Base-by-base conservation (phyloP, 2,797 vertebrate genomes). In the Fistularia tabacaria region DNA sequence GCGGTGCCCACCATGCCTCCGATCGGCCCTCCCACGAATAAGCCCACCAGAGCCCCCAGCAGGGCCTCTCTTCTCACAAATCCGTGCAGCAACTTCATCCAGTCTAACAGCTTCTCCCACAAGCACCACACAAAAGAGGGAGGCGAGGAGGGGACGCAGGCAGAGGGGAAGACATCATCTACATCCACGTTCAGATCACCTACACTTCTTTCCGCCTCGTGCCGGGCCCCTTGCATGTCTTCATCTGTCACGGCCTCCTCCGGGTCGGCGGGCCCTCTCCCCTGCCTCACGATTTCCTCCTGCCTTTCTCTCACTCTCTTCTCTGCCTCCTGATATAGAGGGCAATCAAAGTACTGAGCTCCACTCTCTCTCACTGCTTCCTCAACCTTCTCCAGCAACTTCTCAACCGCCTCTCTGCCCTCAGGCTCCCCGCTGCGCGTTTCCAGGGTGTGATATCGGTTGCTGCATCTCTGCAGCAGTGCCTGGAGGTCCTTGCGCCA, bases 1-100 rank as follows among this genome's bases (percentile, higher is more conserved):
- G 90, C 85, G 66, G 90, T 85, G 3, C 90, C 91, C 56, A 91
- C 43, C 60, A 81, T 70, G 6, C 87, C 82, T 10, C 90, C 91
- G 1, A 81, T 36, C 0, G 81, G 73, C 51, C 91, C 91, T 3
- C 91, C 91, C 0, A 91, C 79, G 12, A 92, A 89, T 72, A 92
- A 62, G 37, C 90, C 81, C 0, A 92, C 75, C 59, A 92, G 49
- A 0, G 90, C 64, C 9, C 90, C 90, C 9, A 91, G 63, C 63
- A 92, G 70, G 37, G 89, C 73, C 66, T 88, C 86, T 47, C 72
- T 68, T 10, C 88, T 81, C 57, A 92, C 61, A 10, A 89, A 50
- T 0, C n/a, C 59, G 9, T 87, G 76, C 57, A 91, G 42, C 78
- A 80, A 77, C 6, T 39, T 53, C 14, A 85, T n/a, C 89, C 90